Conservation (phyloP, 2,797 vertebrate species). For the Phrynocephalus forsythii region DNA sequence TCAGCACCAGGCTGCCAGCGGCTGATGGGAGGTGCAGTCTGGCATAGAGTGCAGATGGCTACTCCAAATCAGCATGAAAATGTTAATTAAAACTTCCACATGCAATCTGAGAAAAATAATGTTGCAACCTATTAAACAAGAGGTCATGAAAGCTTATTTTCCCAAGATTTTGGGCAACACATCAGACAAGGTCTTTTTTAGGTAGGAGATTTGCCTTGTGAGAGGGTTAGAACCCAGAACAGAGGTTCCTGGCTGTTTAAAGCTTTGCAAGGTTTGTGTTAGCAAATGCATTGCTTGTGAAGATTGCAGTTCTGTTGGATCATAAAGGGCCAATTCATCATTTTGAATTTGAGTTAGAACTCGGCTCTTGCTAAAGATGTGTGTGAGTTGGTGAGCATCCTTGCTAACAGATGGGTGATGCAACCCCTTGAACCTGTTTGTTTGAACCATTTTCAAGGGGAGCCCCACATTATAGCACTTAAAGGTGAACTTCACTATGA, state of each 20-base stretch:
- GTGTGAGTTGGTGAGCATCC: not conserved
- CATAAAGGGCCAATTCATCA: not conserved
- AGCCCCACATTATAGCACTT: not conserved
- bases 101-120: not conserved
- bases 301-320: not conserved
- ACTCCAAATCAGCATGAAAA: not conserved
- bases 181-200: not conserved
- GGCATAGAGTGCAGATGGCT: no score
- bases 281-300: not conserved
- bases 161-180: not conserved
- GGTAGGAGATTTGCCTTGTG: not conserved
- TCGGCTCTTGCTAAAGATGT: not conserved
- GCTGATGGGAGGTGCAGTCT: no score
- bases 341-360: not conserved
- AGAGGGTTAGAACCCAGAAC: no score
- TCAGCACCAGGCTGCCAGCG: no score
- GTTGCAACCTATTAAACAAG: not conserved
- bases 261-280: not conserved
- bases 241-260: not conserved
- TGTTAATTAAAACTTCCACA: no score
- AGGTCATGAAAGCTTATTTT: not conserved
- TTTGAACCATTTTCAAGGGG: not conserved
- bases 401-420: not conserved
- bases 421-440: not conserved
- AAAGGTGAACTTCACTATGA: not conserved